phyloP scores from a whole-genome alignment of 1,140 invertebrate genomes.

The Drosophila guanche region DNA sequence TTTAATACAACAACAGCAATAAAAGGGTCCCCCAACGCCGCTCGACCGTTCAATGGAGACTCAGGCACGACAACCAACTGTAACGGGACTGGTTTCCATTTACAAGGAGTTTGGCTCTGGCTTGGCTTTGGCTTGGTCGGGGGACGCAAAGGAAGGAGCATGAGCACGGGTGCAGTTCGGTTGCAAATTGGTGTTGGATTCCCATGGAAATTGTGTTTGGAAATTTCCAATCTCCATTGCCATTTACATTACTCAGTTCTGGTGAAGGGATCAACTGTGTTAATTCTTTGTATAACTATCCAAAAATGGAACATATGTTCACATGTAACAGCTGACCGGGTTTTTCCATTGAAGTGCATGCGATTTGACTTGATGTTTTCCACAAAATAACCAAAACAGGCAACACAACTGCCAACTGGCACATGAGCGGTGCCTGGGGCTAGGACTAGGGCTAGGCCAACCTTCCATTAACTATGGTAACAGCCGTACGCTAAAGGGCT shows the following conservation, averaged over 20 bases:
- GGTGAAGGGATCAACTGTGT: no score
- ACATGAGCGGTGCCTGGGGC: not conserved
- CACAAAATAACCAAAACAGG: slow-evolving; percentile 66
- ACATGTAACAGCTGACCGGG: slow-evolving; percentile 7
- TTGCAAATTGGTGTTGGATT: slow-evolving; percentile 78
- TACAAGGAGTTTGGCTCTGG: slow-evolving; percentile 62
- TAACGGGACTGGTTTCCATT: slow-evolving; percentile 80
- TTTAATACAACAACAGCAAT: slow-evolving; percentile 54
- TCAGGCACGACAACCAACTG: slow-evolving; percentile 71
- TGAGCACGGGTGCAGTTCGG: slow-evolving; percentile 39
- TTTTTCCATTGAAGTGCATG: slow-evolving; percentile 60
- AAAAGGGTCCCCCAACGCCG: slow-evolving; percentile 32
- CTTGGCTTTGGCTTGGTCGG: slow-evolving; percentile 25
- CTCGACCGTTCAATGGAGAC: slow-evolving; percentile 23
- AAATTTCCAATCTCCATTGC: slow-evolving; percentile 32
- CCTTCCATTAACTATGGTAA: slow-evolving; percentile 8
- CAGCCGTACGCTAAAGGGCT: slow-evolving; percentile 33
- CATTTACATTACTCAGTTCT: no score
- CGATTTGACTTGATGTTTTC: slow-evolving; percentile 61
- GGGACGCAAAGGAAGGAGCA: slow-evolving; percentile 41
- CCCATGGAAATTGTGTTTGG: slow-evolving; percentile 67
- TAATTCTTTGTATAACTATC: no score
- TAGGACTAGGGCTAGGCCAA: not conserved
- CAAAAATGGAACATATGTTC: no score
- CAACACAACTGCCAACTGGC: slow-evolving; percentile 30